A percentile compares a stretch with the other conserved stretches of the same genome.
phyloP scores from a whole-genome alignment of 2,797 vertebrate genomes.

The Podargus strigoides region DNA sequence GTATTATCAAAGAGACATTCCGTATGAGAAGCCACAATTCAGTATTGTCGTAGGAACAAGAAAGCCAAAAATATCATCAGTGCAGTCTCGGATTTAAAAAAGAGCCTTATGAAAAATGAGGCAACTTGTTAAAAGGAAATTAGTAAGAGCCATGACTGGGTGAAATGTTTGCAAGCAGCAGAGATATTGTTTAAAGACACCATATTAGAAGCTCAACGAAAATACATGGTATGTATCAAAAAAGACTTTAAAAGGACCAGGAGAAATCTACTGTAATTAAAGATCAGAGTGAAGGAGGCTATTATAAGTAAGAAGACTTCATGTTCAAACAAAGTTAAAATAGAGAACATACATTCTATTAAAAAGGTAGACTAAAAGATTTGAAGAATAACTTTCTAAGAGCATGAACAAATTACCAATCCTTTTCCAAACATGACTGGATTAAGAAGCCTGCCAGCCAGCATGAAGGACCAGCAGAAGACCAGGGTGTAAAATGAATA shows the following conservation, averaged over 20 bases:
- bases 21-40: not conserved
- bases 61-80: conserved; percentile 34
- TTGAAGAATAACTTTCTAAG: conserved; percentile 21
- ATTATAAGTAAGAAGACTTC: conserved; percentile 38
- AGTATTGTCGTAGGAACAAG: not conserved
- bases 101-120: conserved; percentile 6
- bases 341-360: conserved; percentile 19
- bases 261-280: conserved; percentile 53
- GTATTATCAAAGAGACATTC: not conserved
- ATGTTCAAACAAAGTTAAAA: conserved; percentile 42
- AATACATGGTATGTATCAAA: conserved; percentile 3
- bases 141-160: not conserved
- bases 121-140: conserved; percentile 20
- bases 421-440: not conserved
- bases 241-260: conserved; percentile 43
- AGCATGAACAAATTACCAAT: not conserved
- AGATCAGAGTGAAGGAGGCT: conserved; percentile 45
- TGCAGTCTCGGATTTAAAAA: not conserved
- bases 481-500: not conserved
- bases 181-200: conserved; percentile 46
- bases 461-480: not conserved
- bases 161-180: conserved; percentile 55
- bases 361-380: conserved; percentile 41
- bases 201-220: conserved; percentile 25
- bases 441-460: not conserved